Conservation (phyloP, 2,888 invertebrate genomes). For the Deilephila elpenor region DNA sequence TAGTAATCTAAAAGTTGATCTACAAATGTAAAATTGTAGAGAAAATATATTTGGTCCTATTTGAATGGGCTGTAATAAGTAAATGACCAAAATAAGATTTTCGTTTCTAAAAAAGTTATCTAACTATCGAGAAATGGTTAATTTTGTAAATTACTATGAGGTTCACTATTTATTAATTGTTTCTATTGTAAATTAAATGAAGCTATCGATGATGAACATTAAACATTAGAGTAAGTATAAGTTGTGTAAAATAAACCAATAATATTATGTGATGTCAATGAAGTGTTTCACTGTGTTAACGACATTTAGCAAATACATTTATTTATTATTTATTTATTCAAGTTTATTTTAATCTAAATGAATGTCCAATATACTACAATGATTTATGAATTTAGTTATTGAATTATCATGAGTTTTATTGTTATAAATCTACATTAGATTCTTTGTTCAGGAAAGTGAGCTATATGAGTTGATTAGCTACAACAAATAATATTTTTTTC, state of each 20-base stretch:
- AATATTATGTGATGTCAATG: slow-evolving; percentile 10
- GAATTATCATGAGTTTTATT: neutral
- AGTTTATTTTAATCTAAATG: no score
- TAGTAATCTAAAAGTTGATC: no score
- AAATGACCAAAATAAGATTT: no score
- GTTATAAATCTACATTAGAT: neutral
- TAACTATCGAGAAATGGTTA: no score
- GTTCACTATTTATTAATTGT: neutral
- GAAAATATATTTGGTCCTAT: no score
- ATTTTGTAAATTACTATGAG: no score
- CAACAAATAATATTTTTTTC: neutral
- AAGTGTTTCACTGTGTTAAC: neutral
- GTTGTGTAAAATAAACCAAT: slow-evolving; percentile 1
- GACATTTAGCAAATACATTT: neutral
- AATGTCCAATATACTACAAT: neutral
- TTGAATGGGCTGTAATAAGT: no score
- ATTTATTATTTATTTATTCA: neutral
- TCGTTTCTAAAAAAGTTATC: no score
- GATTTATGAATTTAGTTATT: neutral
- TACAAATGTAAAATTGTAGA: no score
- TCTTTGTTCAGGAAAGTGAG: neutral
- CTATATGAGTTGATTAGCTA: neutral
- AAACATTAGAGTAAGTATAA: neutral
- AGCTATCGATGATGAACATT: neutral
- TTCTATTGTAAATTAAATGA: neutral